Evolutionary conservation across 2,113 vertebrate species (phyloP), one percentile per base, ranked within the genome.

Genomic region (Raja brachyura): DNA sequence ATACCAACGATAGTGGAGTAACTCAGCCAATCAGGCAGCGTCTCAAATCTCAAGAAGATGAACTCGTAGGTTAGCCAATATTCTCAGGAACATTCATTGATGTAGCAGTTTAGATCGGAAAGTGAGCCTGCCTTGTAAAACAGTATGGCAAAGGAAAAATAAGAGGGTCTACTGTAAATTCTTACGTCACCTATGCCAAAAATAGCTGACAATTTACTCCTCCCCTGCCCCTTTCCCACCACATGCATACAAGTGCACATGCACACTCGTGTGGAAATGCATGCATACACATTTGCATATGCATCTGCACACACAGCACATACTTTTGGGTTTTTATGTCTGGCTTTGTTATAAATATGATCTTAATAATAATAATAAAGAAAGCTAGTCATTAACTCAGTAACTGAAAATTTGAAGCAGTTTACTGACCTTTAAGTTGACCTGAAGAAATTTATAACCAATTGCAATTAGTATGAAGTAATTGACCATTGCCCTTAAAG

Each of bases 371-470:
- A 86, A 63, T 18, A 86, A 86, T 31, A 63, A 86, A 86, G 48
- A 6, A 31, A 63, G 59, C 56, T 6, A 86, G 81, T 85, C 3
- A 85, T 85, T 86, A 63, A 86, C 83, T 6, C 28, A 28, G 11
- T 31, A n/a, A 86, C 83, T 86, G 83, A 86, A 86, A 86, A 63
- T 86, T 86, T 59, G 11, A 22, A 81, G 48, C 39, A 86, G 28
- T 63, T 86, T 86, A 31, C 83, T 86, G 59, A 86, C 83, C 83
- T 86, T 28, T 86, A n/a, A 70, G 6, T 86, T 86, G 83, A 63
- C 83, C 56, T 86, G 56, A 18, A n/a, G 59, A 28, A 86, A 63
- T 31, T 86, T 86, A 31, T 86, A 86, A 31, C 83, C 56, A 86
- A n/a, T n/a, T 86, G 28, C 28, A 63, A n/a, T 86, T 63, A 85